A percentile compares a stretch with the other conserved stretches of the same genome.
Evolutionary conservation across 2,797 vertebrate species (phyloP).

Genomic region (Melanotaenia pygmaea): DNA sequence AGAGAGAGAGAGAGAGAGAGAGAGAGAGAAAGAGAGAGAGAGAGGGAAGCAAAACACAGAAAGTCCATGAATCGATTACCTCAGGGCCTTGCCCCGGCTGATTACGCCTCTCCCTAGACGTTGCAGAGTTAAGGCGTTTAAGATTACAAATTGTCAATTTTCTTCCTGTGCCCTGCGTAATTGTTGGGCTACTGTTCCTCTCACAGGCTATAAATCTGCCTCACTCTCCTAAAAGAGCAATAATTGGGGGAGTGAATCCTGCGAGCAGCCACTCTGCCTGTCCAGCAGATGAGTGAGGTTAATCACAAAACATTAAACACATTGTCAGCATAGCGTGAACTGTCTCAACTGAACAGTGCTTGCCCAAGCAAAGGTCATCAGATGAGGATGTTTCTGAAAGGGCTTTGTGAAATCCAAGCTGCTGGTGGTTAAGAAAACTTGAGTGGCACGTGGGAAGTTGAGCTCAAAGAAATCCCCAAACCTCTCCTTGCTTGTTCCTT

Average conservation of each 20-base stretch:
- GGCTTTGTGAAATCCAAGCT: slow-evolving; percentile 11
- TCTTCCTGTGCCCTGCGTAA: slow-evolving; percentile 71
- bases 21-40: slow-evolving; percentile 17
- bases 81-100: slow-evolving; percentile 59
- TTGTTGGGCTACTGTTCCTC: slow-evolving; percentile 70
- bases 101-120: slow-evolving; percentile 68
- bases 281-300: slow-evolving; percentile 54
- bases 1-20: slow-evolving; percentile 11
- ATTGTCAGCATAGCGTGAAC: slow-evolving; percentile 33
- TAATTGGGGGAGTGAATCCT: slow-evolving; percentile 61
- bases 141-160: slow-evolving; percentile 83
- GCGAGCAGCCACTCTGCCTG: slow-evolving; percentile 31
- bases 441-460: slow-evolving; percentile 24
- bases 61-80: slow-evolving; percentile 72
- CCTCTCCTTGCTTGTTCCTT: slow-evolving; percentile 6
- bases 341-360: slow-evolving; percentile 19
- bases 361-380: slow-evolving; percentile 17
- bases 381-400: slow-evolving; percentile 28
- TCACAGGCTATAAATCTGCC: slow-evolving; percentile 70
- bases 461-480: slow-evolving; percentile 25
- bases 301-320: slow-evolving; percentile 69
- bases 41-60: slow-evolving; percentile 23
- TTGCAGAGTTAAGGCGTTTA: slow-evolving; percentile 67
- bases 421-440: slow-evolving; percentile 11
- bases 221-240: slow-evolving; percentile 70